phyloP scores from a whole-genome alignment of 2,888 invertebrate species.

The Ochropleura plecta region DNA sequence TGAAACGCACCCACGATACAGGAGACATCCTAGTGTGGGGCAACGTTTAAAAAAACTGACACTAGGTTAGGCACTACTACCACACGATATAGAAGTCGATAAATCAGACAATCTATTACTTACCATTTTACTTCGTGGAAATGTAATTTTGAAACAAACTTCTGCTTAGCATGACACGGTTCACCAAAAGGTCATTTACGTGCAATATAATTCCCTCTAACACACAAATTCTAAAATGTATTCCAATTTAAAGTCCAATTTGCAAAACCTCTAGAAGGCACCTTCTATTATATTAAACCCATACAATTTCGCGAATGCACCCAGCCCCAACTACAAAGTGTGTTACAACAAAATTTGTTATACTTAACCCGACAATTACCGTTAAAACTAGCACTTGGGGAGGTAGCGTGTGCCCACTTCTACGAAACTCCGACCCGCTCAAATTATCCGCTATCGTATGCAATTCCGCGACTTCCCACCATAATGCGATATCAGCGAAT shows the following conservation, averaged over 20 bases:
- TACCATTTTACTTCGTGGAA: background rate
- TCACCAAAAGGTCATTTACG: background rate
- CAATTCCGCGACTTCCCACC: conserved; percentile 49
- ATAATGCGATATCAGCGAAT: conserved; percentile 31
- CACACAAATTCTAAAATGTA: conserved; percentile 1
- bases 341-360: conserved; percentile 56
- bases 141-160: background rate
- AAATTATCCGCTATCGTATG: conserved; percentile 56
- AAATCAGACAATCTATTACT: background rate
- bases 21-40: too few species aligned
- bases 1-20: too few species aligned
- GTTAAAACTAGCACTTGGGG: conserved; percentile 53
- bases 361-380: conserved; percentile 55
- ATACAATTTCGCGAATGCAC: conserved; percentile 32
- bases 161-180: background rate
- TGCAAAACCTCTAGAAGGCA: conserved; percentile 19
- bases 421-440: conserved; percentile 41
- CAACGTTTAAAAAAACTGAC: too few species aligned
- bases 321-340: conserved; percentile 29
- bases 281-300: conserved; percentile 5
- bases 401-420: conserved; percentile 55
- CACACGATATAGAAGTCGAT: too few species aligned
- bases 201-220: background rate
- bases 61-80: too few species aligned
- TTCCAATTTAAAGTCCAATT: conserved; percentile 30